Evolutionary conservation across 2,113 vertebrate genomes (phyloP).

Genomic region (Cyanoderma ruficeps): DNA sequence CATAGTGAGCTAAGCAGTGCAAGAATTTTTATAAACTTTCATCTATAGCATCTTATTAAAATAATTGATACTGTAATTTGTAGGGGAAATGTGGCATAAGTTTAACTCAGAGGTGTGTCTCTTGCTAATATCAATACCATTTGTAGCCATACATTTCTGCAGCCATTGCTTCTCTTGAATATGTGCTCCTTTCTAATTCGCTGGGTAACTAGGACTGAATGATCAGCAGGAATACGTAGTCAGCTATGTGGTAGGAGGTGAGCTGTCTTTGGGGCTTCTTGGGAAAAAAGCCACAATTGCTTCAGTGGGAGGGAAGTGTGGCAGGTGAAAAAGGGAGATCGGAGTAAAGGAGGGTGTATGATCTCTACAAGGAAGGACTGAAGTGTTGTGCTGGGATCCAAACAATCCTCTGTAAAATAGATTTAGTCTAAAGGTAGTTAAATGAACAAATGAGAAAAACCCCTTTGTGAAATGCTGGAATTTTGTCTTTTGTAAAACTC

Average conservation of each 20-base stretch:
- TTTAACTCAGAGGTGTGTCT: background rate
- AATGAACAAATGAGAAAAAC: background rate
- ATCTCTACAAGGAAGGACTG: background rate
- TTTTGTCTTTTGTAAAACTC: background rate
- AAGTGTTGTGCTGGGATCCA: background rate
- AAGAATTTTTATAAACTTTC: background rate
- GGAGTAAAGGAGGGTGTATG: background rate
- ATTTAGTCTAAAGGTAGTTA: background rate
- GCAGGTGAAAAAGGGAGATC: background rate
- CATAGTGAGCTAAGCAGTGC: background rate
- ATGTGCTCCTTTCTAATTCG: background rate
- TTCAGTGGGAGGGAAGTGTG: background rate
- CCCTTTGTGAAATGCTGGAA: background rate
- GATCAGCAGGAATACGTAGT: background rate
- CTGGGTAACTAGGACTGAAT: background rate
- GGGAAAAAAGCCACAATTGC: background rate
- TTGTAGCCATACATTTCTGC: background rate
- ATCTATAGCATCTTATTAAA: background rate
- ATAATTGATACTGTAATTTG: background rate
- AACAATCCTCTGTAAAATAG: background rate
- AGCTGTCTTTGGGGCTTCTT: background rate
- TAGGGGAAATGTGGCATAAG: background rate
- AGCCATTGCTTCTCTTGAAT: background rate
- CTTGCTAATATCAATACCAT: background rate
- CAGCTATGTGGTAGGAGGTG: background rate